Conservation (phyloP, 2,888 invertebrate genomes). For the Leptarthrus brevirostris region DNA sequence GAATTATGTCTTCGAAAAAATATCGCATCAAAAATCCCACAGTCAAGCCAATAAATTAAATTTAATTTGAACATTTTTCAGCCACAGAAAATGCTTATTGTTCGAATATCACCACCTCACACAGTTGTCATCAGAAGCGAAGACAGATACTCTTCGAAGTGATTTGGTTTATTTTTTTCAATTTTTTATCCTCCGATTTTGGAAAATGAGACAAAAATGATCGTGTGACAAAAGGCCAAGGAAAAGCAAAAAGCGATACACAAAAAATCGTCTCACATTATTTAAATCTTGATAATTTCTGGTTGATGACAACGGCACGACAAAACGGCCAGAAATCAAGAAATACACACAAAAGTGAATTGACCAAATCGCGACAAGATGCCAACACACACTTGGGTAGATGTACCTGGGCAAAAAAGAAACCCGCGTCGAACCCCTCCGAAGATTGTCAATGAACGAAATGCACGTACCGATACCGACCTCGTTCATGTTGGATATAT, state of each 20-base stretch:
- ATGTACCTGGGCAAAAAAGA: neutral
- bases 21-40: slow-evolving; percentile 33
- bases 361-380: no score
- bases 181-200: slow-evolving; percentile 8
- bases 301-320: slow-evolving; percentile 50
- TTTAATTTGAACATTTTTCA: slow-evolving; percentile 49
- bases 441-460: slow-evolving; percentile 32
- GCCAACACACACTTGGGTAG: no score
- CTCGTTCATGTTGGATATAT: slow-evolving; percentile 14
- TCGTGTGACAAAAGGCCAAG: slow-evolving; percentile 34
- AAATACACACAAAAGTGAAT: no score
- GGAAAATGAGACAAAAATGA: slow-evolving; percentile 46
- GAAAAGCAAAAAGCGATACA: no score
- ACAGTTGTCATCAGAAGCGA: slow-evolving; percentile 33
- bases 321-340: slow-evolving; percentile 41
- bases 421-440: neutral
- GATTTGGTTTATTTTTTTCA: slow-evolving; percentile 33
- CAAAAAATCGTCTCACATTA: slow-evolving; percentile 47
- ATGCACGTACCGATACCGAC: slow-evolving; percentile 4
- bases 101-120: slow-evolving; percentile 47
- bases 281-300: slow-evolving; percentile 52
- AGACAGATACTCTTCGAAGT: slow-evolving; percentile 14
- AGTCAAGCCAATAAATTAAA: slow-evolving; percentile 44
- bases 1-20: no score
- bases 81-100: slow-evolving; percentile 41